phyloP scores from a whole-genome alignment of 2,888 invertebrate genomes.

The Cosmorhoe ocellata region DNA sequence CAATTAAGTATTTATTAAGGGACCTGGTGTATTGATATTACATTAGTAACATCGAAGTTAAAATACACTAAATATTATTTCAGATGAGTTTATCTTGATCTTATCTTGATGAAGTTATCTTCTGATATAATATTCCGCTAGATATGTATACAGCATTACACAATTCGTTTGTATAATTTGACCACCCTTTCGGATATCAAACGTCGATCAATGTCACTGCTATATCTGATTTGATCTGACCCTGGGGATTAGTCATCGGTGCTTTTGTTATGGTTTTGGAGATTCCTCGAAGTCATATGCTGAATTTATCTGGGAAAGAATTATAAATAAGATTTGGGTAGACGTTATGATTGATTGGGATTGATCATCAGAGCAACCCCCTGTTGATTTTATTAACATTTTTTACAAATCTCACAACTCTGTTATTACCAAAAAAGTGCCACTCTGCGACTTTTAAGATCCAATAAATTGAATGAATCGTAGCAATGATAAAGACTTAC shows the following conservation, averaged over 20 bases:
- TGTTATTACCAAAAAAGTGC: neutral
- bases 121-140: conserved; percentile 1
- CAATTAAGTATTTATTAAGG: neutral
- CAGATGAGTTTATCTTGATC: no score
- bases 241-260: conserved; percentile 63
- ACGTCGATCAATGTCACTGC: conserved; percentile 76
- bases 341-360: conserved; percentile 36
- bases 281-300: conserved; percentile 41
- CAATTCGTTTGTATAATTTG: conserved; percentile 39
- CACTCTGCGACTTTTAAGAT: neutral
- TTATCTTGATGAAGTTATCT: no score
- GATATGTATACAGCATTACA: conserved; percentile 6
- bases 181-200: conserved; percentile 62
- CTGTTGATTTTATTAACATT: conserved; percentile 30
- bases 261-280: conserved; percentile 56
- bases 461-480: conserved; percentile 3
- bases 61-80: no score
- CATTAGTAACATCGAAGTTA: no score
- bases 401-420: neutral
- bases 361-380: conserved; percentile 25
- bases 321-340: conserved; percentile 23
- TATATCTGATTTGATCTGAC: conserved; percentile 63
- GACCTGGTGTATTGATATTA: no score
- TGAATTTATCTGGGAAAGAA: conserved; percentile 32
- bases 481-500: conserved; percentile 6